Conservation (phyloP, 2,888 invertebrate species). For the Dendrolimus pini region DNA sequence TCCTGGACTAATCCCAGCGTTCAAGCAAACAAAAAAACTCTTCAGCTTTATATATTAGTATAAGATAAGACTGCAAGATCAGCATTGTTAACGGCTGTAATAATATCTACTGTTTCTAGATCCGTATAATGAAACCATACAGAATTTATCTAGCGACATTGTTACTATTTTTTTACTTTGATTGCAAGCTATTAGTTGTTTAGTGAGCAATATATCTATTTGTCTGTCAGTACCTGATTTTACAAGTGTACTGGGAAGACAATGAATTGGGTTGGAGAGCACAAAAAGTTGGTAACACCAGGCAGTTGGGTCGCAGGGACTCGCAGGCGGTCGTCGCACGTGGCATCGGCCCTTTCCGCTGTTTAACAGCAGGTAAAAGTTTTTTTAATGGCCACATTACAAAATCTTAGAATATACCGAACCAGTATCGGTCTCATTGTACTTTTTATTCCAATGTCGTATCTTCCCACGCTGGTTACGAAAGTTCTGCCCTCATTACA, state of each 20-base stretch:
- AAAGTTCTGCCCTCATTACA: neutral
- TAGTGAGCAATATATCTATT: neutral
- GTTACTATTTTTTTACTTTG: no score
- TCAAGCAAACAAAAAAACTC: no score
- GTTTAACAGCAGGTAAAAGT: constrained; percentile 64
- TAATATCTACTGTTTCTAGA: no score
- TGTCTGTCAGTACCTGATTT: constrained; percentile 10
- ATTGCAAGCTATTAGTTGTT: no score
- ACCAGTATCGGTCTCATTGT: constrained; percentile 32
- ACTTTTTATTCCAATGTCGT: constrained; percentile 33
- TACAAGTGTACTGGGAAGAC: constrained; percentile 18
- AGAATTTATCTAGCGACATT: no score
- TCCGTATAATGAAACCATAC: no score
- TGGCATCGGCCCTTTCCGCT: constrained; percentile 70
- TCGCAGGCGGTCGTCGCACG: constrained; percentile 44
- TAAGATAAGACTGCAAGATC: no score
- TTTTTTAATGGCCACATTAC: constrained; percentile 51
- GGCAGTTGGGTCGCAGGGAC: constrained; percentile 8
- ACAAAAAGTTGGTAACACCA: constrained; percentile 8
- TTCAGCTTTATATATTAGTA: no score
- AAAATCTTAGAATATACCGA: constrained; percentile 54
- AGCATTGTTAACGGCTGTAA: no score
- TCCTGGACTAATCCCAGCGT: no score
- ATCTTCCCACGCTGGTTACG: constrained; percentile 28
- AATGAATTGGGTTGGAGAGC: constrained; percentile 15